phyloP scores from a whole-genome alignment of 2,113 vertebrate genomes.

The Tachysurus vachellii region DNA sequence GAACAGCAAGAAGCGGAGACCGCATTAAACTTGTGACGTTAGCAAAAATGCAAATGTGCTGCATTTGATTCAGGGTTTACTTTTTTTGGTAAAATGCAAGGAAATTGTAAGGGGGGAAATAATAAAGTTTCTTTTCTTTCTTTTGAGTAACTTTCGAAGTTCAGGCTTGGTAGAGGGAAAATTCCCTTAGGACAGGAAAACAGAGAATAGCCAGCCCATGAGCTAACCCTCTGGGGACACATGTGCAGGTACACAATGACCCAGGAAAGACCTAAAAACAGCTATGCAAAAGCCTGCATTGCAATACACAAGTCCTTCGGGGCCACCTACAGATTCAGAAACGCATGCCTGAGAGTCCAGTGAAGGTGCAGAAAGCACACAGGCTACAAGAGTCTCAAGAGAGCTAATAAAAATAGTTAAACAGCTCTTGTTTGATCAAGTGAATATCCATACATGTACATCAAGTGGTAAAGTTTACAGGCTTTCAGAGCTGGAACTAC shows the following conservation, averaged over 20 bases:
- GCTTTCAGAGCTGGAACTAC: constrained; percentile 38
- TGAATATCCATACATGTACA: constrained; percentile 40
- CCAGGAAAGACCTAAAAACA: constrained; percentile 44
- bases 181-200: constrained; percentile 43
- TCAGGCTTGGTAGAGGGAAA: constrained; percentile 38
- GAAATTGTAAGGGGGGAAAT: constrained; percentile 29
- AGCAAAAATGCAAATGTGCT: constrained; percentile 63
- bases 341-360: constrained; percentile 16
- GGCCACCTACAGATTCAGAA: constrained; percentile 31
- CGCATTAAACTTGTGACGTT: constrained; percentile 53
- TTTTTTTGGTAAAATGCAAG: constrained; percentile 43
- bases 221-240: constrained; percentile 41
- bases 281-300: constrained; percentile 39
- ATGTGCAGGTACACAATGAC: constrained; percentile 28
- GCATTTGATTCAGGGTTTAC: constrained; percentile 19
- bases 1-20: constrained; percentile 43
- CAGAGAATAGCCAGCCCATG: constrained; percentile 39
- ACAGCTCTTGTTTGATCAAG: constrained; percentile 40
- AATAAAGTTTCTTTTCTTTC: constrained; percentile 45
- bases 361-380: constrained; percentile 15
- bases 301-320: constrained; percentile 35
- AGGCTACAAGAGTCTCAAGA: constrained; percentile 10
- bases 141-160: constrained; percentile 43
- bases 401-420: constrained; percentile 32
- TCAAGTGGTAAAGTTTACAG: constrained; percentile 37